These are phyloP conservation scores for Tipula confusa DNA, from an alignment of 2,888 invertebrate species.

Conservation along the genomic window DNA sequence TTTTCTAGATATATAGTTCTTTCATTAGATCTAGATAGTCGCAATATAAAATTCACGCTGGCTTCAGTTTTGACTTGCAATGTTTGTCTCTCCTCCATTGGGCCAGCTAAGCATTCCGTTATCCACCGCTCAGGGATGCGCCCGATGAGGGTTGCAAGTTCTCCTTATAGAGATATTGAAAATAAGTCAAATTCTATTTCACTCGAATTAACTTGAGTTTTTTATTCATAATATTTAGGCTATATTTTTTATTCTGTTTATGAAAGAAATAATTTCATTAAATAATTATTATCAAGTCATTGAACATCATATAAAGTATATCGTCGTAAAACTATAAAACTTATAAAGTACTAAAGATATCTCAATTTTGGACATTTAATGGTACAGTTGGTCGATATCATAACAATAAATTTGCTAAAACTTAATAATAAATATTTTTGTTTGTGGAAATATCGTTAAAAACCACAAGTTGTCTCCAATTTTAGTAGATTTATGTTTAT, in stretches of 20 bases:
- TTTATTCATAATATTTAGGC: background rate
- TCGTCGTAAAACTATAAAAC: background rate
- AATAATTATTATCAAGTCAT: background rate
- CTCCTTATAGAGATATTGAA: background rate
- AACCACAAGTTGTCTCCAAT: background rate
- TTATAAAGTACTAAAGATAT: background rate
- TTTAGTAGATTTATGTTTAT: background rate
- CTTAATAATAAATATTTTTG: background rate
- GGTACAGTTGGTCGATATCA: background rate
- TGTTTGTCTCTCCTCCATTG: no score
- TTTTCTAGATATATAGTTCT: no score
- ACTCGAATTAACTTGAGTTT: background rate
- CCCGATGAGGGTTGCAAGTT: no score
- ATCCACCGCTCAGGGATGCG: no score
- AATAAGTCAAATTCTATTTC: background rate
- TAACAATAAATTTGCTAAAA: background rate
- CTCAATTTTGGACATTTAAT: background rate
- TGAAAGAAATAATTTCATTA: background rate
- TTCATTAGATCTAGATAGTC: no score
- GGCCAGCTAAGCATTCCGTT: no score
- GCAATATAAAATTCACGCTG: no score
- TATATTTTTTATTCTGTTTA: background rate
- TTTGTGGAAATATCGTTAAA: background rate
- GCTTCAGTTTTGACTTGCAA: no score
- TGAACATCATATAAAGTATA: background rate